Conservation (phyloP, 2,113 vertebrate species). For the Benitochromis conjunctus region DNA sequence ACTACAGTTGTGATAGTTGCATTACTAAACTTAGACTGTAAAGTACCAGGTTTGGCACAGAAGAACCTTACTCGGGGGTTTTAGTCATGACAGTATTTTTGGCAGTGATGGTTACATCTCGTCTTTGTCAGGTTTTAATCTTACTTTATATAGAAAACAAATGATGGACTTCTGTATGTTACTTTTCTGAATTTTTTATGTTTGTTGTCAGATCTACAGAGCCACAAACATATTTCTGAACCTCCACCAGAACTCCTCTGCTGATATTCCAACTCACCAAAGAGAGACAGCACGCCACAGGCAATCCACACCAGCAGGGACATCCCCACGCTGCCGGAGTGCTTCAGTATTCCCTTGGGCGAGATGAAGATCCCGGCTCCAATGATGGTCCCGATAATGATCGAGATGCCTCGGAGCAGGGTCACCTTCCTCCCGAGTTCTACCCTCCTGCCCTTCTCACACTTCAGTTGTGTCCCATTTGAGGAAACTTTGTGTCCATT, state of each 20-base stretch:
- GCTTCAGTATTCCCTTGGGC: conserved; percentile 89
- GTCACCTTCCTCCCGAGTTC: conserved; percentile 90
- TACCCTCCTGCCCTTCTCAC: conserved; percentile 68
- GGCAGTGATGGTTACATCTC: neutral
- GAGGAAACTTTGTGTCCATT: neutral
- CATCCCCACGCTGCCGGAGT: conserved; percentile 91
- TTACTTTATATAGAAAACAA: neutral
- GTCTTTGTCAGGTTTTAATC: no score
- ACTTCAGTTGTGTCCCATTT: conserved; percentile 1
- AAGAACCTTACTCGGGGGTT: neutral
- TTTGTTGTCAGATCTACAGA: neutral
- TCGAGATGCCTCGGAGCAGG: conserved; percentile 86
- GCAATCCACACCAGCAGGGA: conserved; percentile 86
- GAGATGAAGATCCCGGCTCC: conserved; percentile 98
- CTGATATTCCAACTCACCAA: conserved; percentile 79
- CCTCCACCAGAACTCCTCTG: neutral
- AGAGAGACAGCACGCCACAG: conserved; percentile 90
- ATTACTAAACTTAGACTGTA: neutral
- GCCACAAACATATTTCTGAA: neutral
- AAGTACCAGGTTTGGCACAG: neutral
- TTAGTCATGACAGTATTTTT: neutral
- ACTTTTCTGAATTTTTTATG: neutral
- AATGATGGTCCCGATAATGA: conserved; percentile 94
- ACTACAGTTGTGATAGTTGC: neutral
- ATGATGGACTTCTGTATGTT: neutral